Evolutionary conservation across 2,888 invertebrate species (phyloP), one percentile per base, ranked within the genome.

Genomic region (Tribolium freemani): DNA sequence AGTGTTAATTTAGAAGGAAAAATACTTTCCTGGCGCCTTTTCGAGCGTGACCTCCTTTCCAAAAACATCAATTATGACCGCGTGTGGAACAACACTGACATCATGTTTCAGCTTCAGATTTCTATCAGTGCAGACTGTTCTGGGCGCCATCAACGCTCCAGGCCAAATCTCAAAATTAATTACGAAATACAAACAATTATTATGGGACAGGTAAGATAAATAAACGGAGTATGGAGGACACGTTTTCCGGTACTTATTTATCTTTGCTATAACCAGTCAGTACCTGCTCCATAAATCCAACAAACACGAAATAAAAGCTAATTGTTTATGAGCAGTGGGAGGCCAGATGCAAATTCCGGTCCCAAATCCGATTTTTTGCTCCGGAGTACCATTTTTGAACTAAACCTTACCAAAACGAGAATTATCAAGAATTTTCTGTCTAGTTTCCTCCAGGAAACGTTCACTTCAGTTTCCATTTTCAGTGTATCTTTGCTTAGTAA

Each of bases 21-120:
- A 78, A 78, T 75, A 78, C 78, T 79, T 79, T 78, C 79, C 75
- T 76, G 78, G 79, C 78, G 78, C 78, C 79, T 76, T 77, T 73
- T 77, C 74, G 63, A 79, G 76, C 73, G 70, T 76, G 79, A 78
- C 79, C 79, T 78, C 78, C 76, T 79, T 79, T 76, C 71, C 74
- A 73, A 74, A 73, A 64, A 69, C 72, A 69, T 69, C 69, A 69
- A 72, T 72, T 69, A 72, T 58, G 63, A 53, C 38, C 56, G 67
- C 20, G 57, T 67, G 67, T 67, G 67, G 56, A 67, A 67, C 30
- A 57, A 48, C 57, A 57, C 67, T 57, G 48, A 56, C 67, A 57
- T 56, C 67, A 54, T 66, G 54, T 50, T 26, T 11, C 66, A 53
- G 66, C 66, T 11, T 31, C 54, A 45, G 56, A 48, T 67, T 67